Percentiles rank a stretch among this genome's conserved stretches.
phyloP scores from a whole-genome alignment of 2,888 invertebrate genomes.

The Empis livida region DNA sequence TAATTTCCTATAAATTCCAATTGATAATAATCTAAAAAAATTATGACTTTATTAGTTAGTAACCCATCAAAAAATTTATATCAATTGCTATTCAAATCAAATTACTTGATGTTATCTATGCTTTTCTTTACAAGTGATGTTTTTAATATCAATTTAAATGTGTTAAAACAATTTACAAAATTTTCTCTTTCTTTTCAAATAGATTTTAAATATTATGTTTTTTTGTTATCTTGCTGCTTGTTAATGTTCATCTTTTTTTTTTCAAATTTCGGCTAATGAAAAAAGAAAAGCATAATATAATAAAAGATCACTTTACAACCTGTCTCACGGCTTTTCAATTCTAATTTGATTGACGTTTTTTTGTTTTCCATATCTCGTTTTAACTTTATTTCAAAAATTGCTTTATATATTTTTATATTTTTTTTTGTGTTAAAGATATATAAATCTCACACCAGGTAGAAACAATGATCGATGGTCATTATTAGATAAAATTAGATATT shows the following conservation, averaged over 20 bases:
- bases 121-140: too few species aligned
- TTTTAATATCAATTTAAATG: not conserved
- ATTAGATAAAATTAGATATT: not conserved
- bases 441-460: not conserved
- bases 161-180: not conserved
- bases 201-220: not conserved
- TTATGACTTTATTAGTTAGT: too few species aligned
- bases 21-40: too few species aligned
- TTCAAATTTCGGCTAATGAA: not conserved
- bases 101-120: too few species aligned
- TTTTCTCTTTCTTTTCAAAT: too few species aligned
- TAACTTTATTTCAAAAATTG: not conserved
- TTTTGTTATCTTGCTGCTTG: not conserved
- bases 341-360: constrained; percentile 1
- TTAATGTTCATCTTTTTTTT: not conserved
- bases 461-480: not conserved
- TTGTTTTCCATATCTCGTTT: not conserved
- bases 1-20: too few species aligned
- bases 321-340: constrained; percentile 1
- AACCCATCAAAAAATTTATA: too few species aligned
- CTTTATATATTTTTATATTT: not conserved
- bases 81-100: too few species aligned
- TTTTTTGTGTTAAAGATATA: not conserved
- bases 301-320: constrained; percentile 1
- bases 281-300: not conserved